Evolutionary conservation across 2,113 vertebrate genomes (phyloP), one percentile per base, ranked within the genome.

Genomic region (Eubucco bourcierii): DNA sequence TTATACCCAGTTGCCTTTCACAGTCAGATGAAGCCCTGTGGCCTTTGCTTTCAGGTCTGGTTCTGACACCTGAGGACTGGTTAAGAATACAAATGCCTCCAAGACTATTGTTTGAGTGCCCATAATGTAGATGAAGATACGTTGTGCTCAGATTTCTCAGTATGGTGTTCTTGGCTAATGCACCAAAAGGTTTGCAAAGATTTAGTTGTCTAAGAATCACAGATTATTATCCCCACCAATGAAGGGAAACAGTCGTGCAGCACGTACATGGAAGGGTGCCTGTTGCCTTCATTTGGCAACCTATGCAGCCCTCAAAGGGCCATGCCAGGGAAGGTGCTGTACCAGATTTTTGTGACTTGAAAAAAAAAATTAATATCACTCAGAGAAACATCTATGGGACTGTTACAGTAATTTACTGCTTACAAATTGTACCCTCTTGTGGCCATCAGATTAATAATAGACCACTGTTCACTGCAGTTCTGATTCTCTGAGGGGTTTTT

Each of bases 381-480:
- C 61, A 79, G 27, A 34, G 64, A 74, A 89, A 77, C 12, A 25
- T 37, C 72, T 1, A 1, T 31, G 23, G 37, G 21, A 82, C 16
- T 0, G 0, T 66, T 67, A 46, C 4, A 37, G 34, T 88, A 27
- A 12, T 2, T 2, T 65, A 80, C n/a, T 29, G 25, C 79, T 95
- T 92, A 77, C 78, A 83, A 74, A 94, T 60, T 92, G 77, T 90
- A 95, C 86, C 86, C 70, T 93, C 84, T 92, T 88, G 90, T 90
- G 89, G 92, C 81, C 81, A 44, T 82, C 71, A 37, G 60, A 80
- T 87, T 90, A 92, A 94, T 28, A 4, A 52, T 39, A 90, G 59
- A 41, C 29, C 12, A 23, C 23, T 59, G 31, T 41, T 87, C 23
- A 18, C 59, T 84, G 64, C 9, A 3, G n/a, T 29, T 80, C 31